These are phyloP conservation scores for Prionchulus punctatus DNA, from an alignment of 2,888 invertebrate species.

Conservation along the genomic window DNA sequence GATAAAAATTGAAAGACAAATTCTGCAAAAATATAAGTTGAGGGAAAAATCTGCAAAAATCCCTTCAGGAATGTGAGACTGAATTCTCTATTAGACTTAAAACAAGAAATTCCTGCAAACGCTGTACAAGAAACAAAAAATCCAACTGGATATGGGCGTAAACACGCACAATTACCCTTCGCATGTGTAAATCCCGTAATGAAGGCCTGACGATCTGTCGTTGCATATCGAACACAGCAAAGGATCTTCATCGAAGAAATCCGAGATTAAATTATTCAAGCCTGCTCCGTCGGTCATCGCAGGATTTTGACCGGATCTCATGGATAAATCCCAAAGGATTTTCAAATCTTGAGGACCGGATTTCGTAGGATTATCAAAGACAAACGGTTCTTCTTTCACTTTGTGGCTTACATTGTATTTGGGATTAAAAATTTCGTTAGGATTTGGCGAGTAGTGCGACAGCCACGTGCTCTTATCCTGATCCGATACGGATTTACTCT, in stretches of 20 bases:
- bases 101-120: too few species aligned
- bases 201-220: constrained; percentile 89
- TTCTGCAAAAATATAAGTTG: too few species aligned
- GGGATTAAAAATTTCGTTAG: not conserved
- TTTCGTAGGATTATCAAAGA: not conserved
- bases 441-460: constrained; percentile 7
- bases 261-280: constrained; percentile 1
- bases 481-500: too few species aligned
- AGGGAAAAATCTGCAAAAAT: too few species aligned
- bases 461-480: constrained; percentile 5
- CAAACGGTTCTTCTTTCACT: too few species aligned
- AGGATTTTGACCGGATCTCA: not conserved
- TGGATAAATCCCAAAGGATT: not conserved
- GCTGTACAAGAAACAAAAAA: too few species aligned
- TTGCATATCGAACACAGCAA: constrained; percentile 98
- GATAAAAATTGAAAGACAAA: too few species aligned
- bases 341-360: not conserved
- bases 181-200: constrained; percentile 96
- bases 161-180: constrained; percentile 60
- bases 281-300: not conserved
- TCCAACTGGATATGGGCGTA: too few species aligned
- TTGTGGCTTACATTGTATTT: not conserved
- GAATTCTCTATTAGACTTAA: too few species aligned
- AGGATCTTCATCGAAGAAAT: constrained; percentile 52
- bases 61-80: too few species aligned